Percentiles rank a stretch among this genome's conserved stretches.
Conservation (phyloP, 2,797 vertebrate genomes). For the Setipinna tenuifilis region DNA sequence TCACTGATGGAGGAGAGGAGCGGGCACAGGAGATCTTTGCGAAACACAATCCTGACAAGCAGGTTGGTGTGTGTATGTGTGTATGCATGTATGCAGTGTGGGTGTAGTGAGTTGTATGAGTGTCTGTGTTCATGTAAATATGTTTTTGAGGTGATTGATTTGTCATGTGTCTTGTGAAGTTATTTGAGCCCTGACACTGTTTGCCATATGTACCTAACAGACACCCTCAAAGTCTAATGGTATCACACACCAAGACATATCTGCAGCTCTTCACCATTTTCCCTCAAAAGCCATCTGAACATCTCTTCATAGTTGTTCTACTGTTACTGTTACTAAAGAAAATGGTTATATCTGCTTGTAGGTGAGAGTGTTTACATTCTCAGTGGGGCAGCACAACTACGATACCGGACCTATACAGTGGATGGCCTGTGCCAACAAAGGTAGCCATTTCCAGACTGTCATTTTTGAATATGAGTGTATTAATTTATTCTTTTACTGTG, state of each 20-base stretch:
- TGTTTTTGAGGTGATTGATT: neutral
- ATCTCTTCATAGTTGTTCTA: too few species aligned
- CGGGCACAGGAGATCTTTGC: constrained; percentile 91
- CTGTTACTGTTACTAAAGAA: neutral
- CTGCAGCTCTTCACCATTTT: neutral
- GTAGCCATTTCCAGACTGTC: constrained; percentile 63
- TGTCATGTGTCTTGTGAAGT: neutral
- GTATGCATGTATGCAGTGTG: neutral
- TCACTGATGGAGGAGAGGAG: constrained; percentile 98
- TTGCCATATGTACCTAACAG: neutral
- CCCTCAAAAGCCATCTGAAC: too few species aligned
- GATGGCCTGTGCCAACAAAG: constrained; percentile 99
- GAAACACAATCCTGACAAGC: constrained; percentile 91
- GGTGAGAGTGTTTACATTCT: constrained; percentile 98
- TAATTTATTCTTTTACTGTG: neutral
- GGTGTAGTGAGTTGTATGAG: neutral
- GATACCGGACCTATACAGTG: constrained; percentile 97
- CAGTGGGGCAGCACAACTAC: constrained; percentile 98
- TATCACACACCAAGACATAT: neutral
- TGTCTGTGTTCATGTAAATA: neutral
- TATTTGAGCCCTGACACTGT: neutral
- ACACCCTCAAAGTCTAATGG: neutral
- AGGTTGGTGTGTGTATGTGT: constrained; percentile 73
- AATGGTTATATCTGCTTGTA: constrained; percentile 54
- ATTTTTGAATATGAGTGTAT: too few species aligned